Conservation (phyloP, 2,888 invertebrate species). For the Drosophila nr. fundita region DNA sequence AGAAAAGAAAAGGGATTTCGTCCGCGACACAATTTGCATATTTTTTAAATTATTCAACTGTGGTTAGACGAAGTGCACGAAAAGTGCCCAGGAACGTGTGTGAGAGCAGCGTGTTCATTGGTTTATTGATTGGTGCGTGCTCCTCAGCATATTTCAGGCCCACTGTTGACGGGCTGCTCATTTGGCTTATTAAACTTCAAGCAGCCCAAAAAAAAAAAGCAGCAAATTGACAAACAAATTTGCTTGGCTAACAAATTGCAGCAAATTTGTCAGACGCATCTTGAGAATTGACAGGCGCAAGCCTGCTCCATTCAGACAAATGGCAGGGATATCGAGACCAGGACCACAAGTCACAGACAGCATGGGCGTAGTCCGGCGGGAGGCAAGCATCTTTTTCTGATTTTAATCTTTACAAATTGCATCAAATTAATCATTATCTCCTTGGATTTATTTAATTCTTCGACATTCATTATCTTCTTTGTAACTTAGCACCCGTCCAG, state of each 20-base stretch:
- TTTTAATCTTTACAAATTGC: neutral
- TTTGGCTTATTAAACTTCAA: conserved; percentile 39
- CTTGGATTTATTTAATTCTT: neutral
- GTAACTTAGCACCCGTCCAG: neutral
- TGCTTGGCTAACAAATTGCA: conserved; percentile 47
- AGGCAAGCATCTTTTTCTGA: neutral
- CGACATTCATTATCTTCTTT: neutral
- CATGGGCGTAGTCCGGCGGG: neutral
- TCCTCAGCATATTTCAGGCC: conserved; percentile 18
- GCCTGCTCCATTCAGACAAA: conserved; percentile 37
- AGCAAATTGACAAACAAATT: conserved; percentile 53
- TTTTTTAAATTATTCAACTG: conserved; percentile 39
- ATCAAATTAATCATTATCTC: neutral
- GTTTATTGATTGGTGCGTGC: conserved; percentile 27
- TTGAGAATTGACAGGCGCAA: conserved; percentile 48
- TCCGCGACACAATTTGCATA: conserved; percentile 44
- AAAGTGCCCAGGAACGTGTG: neutral
- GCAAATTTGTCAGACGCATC: conserved; percentile 45
- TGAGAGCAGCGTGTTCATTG: conserved; percentile 11
- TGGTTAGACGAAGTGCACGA: conserved; percentile 24
- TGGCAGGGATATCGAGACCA: conserved; percentile 30
- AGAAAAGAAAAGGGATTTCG: conserved; percentile 26
- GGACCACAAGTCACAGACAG: conserved; percentile 1
- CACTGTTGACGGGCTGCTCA: conserved; percentile 11
- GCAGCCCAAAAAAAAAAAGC: neutral